These are phyloP conservation scores for Chironomus tentans DNA, from an alignment of 2,888 invertebrate genomes.

Conservation along the genomic window DNA sequence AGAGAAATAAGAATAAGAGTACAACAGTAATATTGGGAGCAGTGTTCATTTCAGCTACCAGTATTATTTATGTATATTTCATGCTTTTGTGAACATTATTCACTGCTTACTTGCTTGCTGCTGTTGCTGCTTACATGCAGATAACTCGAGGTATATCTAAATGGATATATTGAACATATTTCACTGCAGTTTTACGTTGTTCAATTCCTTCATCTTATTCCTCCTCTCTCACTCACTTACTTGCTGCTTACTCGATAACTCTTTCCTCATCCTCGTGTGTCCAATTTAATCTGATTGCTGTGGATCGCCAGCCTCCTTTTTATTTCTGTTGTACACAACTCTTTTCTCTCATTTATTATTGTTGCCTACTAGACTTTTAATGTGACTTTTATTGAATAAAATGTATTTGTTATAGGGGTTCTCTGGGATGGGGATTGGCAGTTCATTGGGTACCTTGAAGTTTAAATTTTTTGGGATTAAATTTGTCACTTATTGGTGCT, in stretches of 20 bases:
- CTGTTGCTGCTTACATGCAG: neutral
- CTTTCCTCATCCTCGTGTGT: neutral
- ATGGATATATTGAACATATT: neutral
- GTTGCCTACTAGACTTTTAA: neutral
- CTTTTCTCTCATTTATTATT: neutral
- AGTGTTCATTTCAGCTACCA: constrained; percentile 10
- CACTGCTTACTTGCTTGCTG: neutral
- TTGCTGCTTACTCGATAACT: neutral
- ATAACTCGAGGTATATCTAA: neutral
- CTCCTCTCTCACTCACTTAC: neutral
- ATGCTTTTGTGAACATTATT: neutral
- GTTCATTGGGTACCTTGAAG: no score
- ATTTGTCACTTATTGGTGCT: no score
- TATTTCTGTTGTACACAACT: neutral
- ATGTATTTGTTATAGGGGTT: no score
- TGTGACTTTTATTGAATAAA: constrained; percentile 6
- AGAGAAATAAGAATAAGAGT: neutral
- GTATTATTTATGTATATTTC: neutral
- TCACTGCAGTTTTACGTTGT: neutral
- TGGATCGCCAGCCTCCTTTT: constrained; percentile 1
- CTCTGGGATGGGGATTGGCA: no score
- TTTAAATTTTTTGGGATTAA: no score
- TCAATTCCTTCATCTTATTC: neutral
- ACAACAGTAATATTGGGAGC: neutral
- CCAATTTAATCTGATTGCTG: constrained; percentile 13